A percentile compares a stretch with the other conserved stretches of the same genome.
phyloP scores from a whole-genome alignment of 1,140 invertebrate species.

The Bombus balteatus region DNA sequence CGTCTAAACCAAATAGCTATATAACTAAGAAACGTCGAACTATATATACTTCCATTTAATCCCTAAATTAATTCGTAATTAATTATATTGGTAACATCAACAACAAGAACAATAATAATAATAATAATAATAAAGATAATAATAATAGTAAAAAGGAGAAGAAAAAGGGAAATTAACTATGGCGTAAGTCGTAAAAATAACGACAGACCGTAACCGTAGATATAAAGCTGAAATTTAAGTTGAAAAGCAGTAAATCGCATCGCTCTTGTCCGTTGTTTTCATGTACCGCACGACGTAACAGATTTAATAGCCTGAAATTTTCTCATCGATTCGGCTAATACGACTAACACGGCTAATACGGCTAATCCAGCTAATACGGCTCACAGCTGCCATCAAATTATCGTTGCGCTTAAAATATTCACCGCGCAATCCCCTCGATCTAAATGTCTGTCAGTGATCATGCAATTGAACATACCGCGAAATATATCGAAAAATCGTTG shows the following conservation, averaged over 20 bases:
- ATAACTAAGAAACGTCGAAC: too few relatives aligned
- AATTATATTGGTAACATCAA: not conserved
- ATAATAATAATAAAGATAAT: too few relatives aligned
- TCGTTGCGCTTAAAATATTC: constrained; percentile 5
- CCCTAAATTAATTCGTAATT: not conserved
- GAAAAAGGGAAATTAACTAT: not conserved
- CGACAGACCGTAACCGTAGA: not conserved
- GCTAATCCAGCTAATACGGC: constrained; percentile 20
- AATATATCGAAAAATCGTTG: not conserved
- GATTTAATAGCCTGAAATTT: constrained; percentile 44
- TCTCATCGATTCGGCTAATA: constrained; percentile 53
- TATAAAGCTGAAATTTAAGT: not conserved
- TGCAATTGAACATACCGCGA: not conserved
- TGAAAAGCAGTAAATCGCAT: not conserved
- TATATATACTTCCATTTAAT: not conserved
- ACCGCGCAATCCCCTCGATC: not conserved
- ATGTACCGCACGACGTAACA: not conserved
- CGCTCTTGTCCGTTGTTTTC: not conserved
- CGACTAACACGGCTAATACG: not conserved
- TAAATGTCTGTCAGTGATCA: too few relatives aligned
- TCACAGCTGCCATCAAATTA: constrained; percentile 19
- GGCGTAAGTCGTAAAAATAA: not conserved
- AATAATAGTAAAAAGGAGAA: not conserved
- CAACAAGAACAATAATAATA: not conserved
- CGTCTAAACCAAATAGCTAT: too few relatives aligned